Evolutionary conservation across 2,888 invertebrate genomes (phyloP), one percentile per base, ranked within the genome.

Genomic region (Phymatocera aterrima): DNA sequence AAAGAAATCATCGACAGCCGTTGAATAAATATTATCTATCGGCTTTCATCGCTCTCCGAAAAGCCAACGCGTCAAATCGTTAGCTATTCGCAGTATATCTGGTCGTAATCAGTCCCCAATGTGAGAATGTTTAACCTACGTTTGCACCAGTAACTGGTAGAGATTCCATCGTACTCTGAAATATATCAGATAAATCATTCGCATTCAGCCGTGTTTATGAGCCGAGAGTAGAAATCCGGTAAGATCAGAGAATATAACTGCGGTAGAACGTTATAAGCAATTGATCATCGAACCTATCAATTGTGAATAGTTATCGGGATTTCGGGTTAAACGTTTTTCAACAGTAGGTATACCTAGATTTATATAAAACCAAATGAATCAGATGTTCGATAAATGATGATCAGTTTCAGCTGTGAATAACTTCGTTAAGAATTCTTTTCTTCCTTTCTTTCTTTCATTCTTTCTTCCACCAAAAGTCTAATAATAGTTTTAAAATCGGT

Each of bases 401-500:
- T 60, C n/a, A 5, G 60, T 60, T 60, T 28, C 15, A 18, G 43
- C 68, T 12, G 31, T 43, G 24, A 64, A 68, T 68, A 68, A 28
- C 21, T 68, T 68, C 15, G 43, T 68, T 40, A 43, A 24, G 68
- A 43, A 68, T 21, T 15, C 24, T 24, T 28, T 46, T 24, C 24
- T 43, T 68, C 24, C 15, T 60, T 46, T 68, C 46, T 48, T 28
- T 28, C 31, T 10, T 31, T 61, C 31, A 12, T 61, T 28, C 31
- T 5, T 31, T 61, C 60, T 10, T 15, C 8, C 24, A 48, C 51
- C 3, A 48, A 18, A 72, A 31, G 34, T 72, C 48, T 72, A 72
- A 72, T 15, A 51, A 72, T 72, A 72, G 72, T 72, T 46, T 8
- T 40, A n/a, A n/a, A 21, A 72, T 72, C 51, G 31, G 48, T 72